Percentiles rank a stretch among this genome's conserved stretches.
phyloP scores from a whole-genome alignment of 2,113 vertebrate species.

The Megaptera novaeangliae region DNA sequence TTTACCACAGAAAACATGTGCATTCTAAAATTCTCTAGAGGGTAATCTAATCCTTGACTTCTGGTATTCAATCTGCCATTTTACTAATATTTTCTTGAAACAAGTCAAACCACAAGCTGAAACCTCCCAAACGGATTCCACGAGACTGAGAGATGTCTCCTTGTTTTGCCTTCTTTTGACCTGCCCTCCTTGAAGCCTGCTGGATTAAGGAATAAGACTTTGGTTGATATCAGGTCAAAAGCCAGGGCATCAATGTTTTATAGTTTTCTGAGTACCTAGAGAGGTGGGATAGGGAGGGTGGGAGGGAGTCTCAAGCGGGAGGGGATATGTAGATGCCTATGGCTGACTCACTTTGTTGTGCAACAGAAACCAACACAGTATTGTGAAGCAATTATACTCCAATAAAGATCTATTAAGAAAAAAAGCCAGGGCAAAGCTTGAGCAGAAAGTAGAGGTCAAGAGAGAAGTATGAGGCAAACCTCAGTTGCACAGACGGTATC shows the following conservation, averaged over 20 bases:
- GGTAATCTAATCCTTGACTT: neutral
- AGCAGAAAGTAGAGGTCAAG: neutral
- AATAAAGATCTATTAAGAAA: too few relatives aligned
- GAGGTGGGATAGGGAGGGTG: too few relatives aligned
- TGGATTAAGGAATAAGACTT: neutral
- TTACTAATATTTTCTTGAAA: neutral
- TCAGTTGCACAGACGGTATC: accelerated
- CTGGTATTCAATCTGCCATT: neutral
- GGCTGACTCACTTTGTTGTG: too few relatives aligned
- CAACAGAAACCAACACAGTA: too few relatives aligned
- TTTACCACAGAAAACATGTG: neutral
- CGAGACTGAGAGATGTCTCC: neutral
- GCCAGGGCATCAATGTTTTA: neutral
- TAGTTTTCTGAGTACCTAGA: too few relatives aligned
- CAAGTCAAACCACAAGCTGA: neutral
- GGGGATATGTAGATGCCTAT: too few relatives aligned
- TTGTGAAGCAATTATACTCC: too few relatives aligned
- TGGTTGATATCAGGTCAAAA: neutral
- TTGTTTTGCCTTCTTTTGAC: neutral
- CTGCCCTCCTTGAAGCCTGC: neutral
- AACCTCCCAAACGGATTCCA: neutral
- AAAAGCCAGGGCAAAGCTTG: neutral
- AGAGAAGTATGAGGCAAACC: neutral
- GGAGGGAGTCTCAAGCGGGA: too few relatives aligned
- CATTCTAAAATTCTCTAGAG: neutral